Evolutionary conservation across 1,140 invertebrate species (phyloP).

Genomic region (Trialeurodes vaporariorum): DNA sequence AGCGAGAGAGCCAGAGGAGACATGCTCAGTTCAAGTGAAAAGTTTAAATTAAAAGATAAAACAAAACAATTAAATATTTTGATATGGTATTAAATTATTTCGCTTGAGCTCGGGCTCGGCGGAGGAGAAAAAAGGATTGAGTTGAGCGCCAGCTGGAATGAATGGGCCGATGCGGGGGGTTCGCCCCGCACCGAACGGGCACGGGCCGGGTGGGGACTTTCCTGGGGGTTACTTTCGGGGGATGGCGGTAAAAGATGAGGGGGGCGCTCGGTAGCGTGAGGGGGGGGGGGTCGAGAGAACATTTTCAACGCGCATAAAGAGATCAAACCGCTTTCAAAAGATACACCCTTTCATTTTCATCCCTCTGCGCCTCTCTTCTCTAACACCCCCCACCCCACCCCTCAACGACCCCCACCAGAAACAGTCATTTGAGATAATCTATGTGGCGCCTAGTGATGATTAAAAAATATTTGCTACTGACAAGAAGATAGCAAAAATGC

Average conservation of each 20-base stretch:
- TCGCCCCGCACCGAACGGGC: too few relatives aligned
- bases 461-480: neutral
- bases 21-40: neutral
- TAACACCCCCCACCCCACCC: too few relatives aligned
- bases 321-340: neutral
- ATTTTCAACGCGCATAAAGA: neutral
- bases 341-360: neutral
- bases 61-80: slow-evolving; percentile 1
- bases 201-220: too few relatives aligned
- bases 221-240: too few relatives aligned
- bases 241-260: too few relatives aligned
- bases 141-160: neutral
- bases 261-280: too few relatives aligned
- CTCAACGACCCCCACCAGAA: too few relatives aligned
- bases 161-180: neutral
- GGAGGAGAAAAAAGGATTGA: too few relatives aligned
- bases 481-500: neutral
- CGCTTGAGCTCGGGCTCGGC: neutral
- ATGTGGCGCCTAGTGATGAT: neutral
- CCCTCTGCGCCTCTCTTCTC: too few relatives aligned
- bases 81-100: slow-evolving; percentile 1
- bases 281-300: neutral
- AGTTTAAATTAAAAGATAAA: slow-evolving; percentile 1
- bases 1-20: neutral
- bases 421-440: neutral